Evolutionary conservation across 2,113 vertebrate genomes (phyloP).

Genomic region (Siniperca knerii): DNA sequence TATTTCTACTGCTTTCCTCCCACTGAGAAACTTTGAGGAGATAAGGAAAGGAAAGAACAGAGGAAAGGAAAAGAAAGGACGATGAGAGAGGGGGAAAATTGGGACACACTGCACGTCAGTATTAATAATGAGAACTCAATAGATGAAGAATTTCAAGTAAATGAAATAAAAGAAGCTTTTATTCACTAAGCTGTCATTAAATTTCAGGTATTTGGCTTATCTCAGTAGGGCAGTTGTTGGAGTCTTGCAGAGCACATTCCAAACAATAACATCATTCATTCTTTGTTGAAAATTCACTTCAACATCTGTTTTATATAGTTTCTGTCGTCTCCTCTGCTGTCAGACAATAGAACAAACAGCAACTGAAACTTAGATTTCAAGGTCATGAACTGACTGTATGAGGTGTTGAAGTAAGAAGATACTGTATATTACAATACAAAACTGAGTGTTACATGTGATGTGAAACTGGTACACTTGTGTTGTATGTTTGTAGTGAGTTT

Average conservation of each 20-base stretch:
- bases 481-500: not conserved
- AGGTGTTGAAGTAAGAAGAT: slow-evolving; percentile 1
- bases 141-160: slow-evolving; percentile 54
- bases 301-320: slow-evolving; percentile 40
- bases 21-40: slow-evolving; percentile 64
- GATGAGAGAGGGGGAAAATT: slow-evolving; percentile 58
- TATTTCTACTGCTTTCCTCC: slow-evolving; percentile 63
- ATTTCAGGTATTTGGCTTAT: slow-evolving; percentile 60
- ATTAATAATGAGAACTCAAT: slow-evolving; percentile 64
- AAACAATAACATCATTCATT: slow-evolving; percentile 48
- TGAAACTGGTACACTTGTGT: not conserved
- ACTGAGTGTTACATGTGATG: not conserved
- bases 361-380: slow-evolving; percentile 17
- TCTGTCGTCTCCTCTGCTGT: slow-evolving; percentile 17
- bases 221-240: slow-evolving; percentile 47
- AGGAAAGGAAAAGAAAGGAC: slow-evolving; percentile 42
- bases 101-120: slow-evolving; percentile 52
- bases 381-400: slow-evolving; percentile 21
- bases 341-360: slow-evolving; percentile 38
- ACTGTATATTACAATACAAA: not conserved
- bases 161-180: slow-evolving; percentile 57
- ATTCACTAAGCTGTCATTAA: slow-evolving; percentile 57
- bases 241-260: slow-evolving; percentile 36
- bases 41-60: slow-evolving; percentile 64
- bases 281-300: slow-evolving; percentile 24